Evolutionary conservation across 2,113 vertebrate species (phyloP).

Genomic region (Alces alces): DNA sequence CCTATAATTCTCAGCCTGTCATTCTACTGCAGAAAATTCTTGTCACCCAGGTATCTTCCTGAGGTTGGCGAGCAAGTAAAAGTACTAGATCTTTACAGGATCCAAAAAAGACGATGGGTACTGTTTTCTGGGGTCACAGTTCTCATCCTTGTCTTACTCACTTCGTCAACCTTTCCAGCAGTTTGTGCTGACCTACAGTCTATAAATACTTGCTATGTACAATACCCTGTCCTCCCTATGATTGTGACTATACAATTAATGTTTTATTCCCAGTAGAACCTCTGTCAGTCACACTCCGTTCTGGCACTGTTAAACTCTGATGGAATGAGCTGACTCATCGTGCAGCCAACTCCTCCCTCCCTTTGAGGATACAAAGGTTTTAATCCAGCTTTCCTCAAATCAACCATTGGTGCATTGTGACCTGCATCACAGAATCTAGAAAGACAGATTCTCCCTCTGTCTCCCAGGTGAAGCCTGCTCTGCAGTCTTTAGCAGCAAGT

Average conservation of each 20-base stretch:
- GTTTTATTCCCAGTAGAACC: slow-evolving; percentile 30
- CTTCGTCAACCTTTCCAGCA: background rate
- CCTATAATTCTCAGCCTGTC: background rate
- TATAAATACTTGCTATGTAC: background rate
- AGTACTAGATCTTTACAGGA: background rate
- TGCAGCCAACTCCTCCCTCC: background rate
- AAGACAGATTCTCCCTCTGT: background rate
- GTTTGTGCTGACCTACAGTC: background rate
- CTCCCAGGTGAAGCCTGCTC: background rate
- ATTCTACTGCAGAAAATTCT: slow-evolving; percentile 4
- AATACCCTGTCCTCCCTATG: background rate
- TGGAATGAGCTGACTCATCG: slow-evolving; percentile 35
- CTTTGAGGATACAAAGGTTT: background rate
- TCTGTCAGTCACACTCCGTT: slow-evolving; percentile 13
- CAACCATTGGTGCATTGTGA: background rate
- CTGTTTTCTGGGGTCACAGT: background rate
- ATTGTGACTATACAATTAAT: slow-evolving; percentile 7
- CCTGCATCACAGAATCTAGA: background rate
- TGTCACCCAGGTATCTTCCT: slow-evolving; percentile 22
- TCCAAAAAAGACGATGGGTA: background rate
- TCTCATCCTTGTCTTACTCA: background rate
- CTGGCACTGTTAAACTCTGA: slow-evolving; percentile 1
- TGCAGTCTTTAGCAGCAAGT: background rate
- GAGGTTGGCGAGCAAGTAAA: background rate
- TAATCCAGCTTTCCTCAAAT: slow-evolving; percentile 7